phyloP scores from a whole-genome alignment of 2,797 vertebrate species.

The Antennarius maculatus region DNA sequence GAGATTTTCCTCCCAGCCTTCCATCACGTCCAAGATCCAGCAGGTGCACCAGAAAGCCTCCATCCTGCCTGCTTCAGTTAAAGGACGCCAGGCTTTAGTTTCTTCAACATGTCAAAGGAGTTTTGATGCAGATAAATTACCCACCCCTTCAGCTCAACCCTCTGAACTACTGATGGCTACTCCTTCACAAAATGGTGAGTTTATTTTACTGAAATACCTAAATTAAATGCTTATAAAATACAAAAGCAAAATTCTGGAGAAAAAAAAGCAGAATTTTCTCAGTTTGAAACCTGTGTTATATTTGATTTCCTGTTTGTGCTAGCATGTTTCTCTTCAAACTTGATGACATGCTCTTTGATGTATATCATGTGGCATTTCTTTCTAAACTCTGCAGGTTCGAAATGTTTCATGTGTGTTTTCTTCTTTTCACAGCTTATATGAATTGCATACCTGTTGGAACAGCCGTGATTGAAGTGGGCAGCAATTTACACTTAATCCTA shows the following conservation, averaged over 20 bases:
- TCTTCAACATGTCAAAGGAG: conserved; percentile 59
- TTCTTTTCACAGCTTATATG: conserved; percentile 57
- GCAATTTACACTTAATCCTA: conserved; percentile 80
- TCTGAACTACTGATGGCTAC: conserved; percentile 35
- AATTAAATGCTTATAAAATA: background rate
- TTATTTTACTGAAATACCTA: background rate
- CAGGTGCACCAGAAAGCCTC: conserved; percentile 64
- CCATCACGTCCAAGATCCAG: conserved; percentile 45
- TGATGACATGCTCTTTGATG: too few relatives aligned
- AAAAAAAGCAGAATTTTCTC: background rate
- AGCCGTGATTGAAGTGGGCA: conserved; percentile 72
- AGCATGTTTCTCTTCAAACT: too few relatives aligned
- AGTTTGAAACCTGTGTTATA: background rate
- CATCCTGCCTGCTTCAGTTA: conserved; percentile 62
- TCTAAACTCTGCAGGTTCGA: too few relatives aligned
- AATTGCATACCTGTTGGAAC: conserved; percentile 74
- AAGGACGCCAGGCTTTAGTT: conserved; percentile 71
- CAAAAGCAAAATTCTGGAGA: too few relatives aligned
- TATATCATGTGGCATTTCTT: too few relatives aligned
- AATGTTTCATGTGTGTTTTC: too few relatives aligned
- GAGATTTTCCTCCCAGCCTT: conserved; percentile 21
- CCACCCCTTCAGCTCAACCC: conserved; percentile 10
- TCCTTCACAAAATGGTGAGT: conserved; percentile 69
- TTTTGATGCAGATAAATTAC: conserved; percentile 22
- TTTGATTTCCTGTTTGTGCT: background rate